Conservation (phyloP, 2,797 vertebrate genomes). For the Phataginus tricuspis region DNA sequence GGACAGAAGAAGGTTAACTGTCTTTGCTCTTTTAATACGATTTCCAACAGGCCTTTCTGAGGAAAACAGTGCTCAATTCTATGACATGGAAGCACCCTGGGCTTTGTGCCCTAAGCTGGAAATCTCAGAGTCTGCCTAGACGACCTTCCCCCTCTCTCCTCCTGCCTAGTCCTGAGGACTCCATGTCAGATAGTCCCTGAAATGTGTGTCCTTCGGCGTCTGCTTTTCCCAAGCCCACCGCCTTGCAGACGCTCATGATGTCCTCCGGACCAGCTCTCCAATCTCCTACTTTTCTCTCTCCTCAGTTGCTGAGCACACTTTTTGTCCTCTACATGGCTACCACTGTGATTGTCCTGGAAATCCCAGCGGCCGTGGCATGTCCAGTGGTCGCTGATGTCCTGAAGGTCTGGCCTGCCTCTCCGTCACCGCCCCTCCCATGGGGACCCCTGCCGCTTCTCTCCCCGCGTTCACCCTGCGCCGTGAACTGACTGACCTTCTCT, state of each 20-base stretch:
- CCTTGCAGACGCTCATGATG: background rate
- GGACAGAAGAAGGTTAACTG: background rate
- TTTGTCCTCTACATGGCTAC: background rate
- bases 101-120: background rate
- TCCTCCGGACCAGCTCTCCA: background rate
- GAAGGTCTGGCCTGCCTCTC: background rate
- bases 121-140: background rate
- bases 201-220: background rate
- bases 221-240: too few species aligned
- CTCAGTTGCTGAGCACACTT: background rate
- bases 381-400: background rate
- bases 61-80: background rate
- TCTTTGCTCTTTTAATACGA: background rate
- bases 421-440: fast-evolving
- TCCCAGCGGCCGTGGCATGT: background rate
- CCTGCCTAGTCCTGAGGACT: background rate
- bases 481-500: background rate
- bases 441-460: background rate
- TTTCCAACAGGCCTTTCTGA: background rate
- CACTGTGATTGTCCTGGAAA: fast-evolving
- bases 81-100: background rate
- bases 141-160: background rate
- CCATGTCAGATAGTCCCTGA: background rate
- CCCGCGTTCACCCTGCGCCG: background rate
- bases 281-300: background rate